These are phyloP conservation scores for Aegotheles bennettii DNA, from an alignment of 2,113 vertebrate genomes.

Conservation along the genomic window DNA sequence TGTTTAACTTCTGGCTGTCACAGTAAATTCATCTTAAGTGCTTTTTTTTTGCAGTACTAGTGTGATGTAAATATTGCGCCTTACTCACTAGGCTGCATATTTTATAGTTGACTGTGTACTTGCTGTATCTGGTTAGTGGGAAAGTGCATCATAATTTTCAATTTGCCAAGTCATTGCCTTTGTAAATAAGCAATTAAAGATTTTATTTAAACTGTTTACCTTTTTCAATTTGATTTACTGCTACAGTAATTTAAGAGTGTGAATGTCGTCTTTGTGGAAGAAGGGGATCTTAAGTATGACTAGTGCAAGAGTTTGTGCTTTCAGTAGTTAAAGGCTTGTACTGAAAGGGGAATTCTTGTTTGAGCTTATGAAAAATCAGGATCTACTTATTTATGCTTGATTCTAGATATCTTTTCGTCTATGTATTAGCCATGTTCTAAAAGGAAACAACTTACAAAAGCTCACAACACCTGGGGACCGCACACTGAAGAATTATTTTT, in stretches of 20 bases:
- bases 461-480: rapidly evolving
- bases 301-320: background rate
- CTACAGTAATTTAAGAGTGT: background rate
- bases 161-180: conserved; percentile 57
- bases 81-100: conserved; percentile 67
- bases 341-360: background rate
- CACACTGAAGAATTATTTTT: too few relatives aligned
- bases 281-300: background rate
- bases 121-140: conserved; percentile 21
- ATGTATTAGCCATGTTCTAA: background rate
- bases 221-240: background rate
- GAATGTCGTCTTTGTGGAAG: background rate
- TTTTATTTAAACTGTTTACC: conserved; percentile 58
- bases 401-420: background rate
- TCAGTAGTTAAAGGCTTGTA: background rate
- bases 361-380: background rate
- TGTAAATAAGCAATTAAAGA: conserved; percentile 69
- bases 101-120: conserved; percentile 25
- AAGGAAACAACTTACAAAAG: background rate
- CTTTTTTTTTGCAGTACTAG: conserved; percentile 62
- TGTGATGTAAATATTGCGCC: conserved; percentile 69
- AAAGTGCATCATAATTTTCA: background rate
- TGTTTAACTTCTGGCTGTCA: conserved; percentile 27
- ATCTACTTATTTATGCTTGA: background rate
- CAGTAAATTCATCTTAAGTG: conserved; percentile 52